These are phyloP conservation scores for Brachionus angularis DNA, from an alignment of 1,140 invertebrate genomes.

Conservation along the genomic window DNA sequence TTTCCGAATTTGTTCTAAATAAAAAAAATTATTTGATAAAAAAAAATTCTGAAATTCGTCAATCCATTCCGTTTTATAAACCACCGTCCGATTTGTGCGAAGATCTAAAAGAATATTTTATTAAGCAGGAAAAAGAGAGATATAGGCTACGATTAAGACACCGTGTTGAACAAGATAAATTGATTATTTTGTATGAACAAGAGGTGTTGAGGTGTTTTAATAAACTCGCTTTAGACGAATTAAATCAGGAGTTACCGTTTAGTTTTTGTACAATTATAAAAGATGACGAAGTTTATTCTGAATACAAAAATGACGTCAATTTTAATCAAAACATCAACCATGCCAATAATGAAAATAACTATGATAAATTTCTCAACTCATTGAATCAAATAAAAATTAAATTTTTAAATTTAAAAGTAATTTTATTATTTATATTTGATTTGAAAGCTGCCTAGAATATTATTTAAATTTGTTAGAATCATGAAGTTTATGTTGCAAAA, in stretches of 20 bases:
- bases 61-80: neutral
- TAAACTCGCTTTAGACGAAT: neutral
- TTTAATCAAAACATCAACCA: neutral
- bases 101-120: conserved; percentile 17
- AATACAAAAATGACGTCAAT: conserved; percentile 8
- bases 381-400: conserved; percentile 24
- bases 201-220: conserved; percentile 30
- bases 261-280: conserved; percentile 24
- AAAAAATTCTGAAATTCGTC: neutral
- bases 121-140: conserved; percentile 20
- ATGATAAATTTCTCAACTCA: neutral
- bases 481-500: too few species aligned
- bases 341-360: neutral
- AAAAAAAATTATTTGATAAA: conserved; percentile 26
- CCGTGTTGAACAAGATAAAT: conserved; percentile 21
- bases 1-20: neutral
- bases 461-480: too few species aligned
- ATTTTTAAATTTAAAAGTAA: too few species aligned
- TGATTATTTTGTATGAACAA: conserved; percentile 26
- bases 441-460: too few species aligned
- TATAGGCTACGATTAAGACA: conserved; percentile 10
- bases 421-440: too few species aligned
- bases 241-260: neutral
- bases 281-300: conserved; percentile 11
- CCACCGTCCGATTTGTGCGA: neutral